Evolutionary conservation across 2,888 invertebrate genomes (phyloP), one percentile per base, ranked within the genome.

Genomic region (Troilus luridus): DNA sequence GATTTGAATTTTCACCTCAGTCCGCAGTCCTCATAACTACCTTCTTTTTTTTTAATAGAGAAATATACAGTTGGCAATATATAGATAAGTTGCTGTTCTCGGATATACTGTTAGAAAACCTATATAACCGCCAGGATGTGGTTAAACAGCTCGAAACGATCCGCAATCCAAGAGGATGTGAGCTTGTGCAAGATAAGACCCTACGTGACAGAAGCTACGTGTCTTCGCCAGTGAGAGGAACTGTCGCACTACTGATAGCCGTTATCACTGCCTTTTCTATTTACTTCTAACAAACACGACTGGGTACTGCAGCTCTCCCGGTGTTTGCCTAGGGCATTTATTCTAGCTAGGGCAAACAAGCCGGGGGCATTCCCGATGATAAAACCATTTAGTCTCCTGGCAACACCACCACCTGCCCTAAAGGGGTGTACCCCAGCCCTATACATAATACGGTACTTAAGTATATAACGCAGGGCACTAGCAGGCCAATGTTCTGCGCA

Each of bases 171-270:
- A 10, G 85, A 14, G 21, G 56, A 3, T 14, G 0, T n/a, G 56
- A 58, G 85, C 56, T n/a, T 56, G 85, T n/a, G n/a, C 56, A 85
- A 85, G 85, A 85, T 85, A 85, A 85, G 85, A 41, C 19, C 11
- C n/a, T n/a, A 85, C 85, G 85, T 85, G 85, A 56, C 85, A 54
- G 85, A 77, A 77, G 27, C 72, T 77, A 77, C 72, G 72, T 77
- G 72, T 77, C 72, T 77, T 77, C 41, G 85, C 11, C 56, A 24
- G 24, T 0, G 85, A 9, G 41, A 41, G 56, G 56, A 85, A 58
- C 85, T 85, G 85, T 56, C 85, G 21, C 56, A 58, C n/a, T n/a
- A 21, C 56, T 85, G 85, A 85, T 85, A 85, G n/a, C 85, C 21
- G 85, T 58, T 85, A 85, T 85, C 85, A 56, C 85, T 11, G n/a